Evolutionary conservation across 2,797 vertebrate genomes (phyloP).

Genomic region (Diceros bicornis): DNA sequence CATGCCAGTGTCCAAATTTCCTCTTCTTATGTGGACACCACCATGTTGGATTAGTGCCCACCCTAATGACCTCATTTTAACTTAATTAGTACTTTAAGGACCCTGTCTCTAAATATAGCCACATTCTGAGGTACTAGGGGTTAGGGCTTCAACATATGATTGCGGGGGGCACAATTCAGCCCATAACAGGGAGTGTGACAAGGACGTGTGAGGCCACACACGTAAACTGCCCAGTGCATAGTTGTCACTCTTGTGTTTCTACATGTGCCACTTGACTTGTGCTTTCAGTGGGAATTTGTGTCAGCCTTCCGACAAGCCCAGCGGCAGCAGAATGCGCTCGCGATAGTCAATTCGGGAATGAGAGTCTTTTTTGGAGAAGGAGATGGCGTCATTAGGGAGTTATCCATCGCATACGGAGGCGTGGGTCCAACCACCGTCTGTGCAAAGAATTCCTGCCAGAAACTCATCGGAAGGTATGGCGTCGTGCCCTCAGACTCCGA

Average conservation of each 20-base stretch:
- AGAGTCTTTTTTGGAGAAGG: conserved; percentile 89
- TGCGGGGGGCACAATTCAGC: not conserved
- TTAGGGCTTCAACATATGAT: not conserved
- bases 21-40: not conserved
- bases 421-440: conserved; percentile 90
- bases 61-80: not conserved
- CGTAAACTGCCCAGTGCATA: accelerated
- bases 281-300: conserved; percentile 92
- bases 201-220: not conserved
- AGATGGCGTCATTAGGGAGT: conserved; percentile 89
- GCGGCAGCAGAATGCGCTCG: conserved; percentile 91
- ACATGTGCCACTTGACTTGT: not conserved
- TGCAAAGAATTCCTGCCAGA: conserved; percentile 88
- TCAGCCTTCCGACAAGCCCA: conserved; percentile 93
- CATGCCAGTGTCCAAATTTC: no score
- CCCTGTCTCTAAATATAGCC: not conserved
- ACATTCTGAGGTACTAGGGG: not conserved
- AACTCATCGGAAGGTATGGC: conserved; percentile 89
- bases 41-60: not conserved
- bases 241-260: not conserved
- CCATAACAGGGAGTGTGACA: not conserved
- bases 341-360: conserved; percentile 93
- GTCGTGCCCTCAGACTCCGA: not conserved
- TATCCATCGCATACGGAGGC: conserved; percentile 92
- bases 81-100: not conserved